phyloP scores from a whole-genome alignment of 2,888 invertebrate genomes.

The Apamea sordens region DNA sequence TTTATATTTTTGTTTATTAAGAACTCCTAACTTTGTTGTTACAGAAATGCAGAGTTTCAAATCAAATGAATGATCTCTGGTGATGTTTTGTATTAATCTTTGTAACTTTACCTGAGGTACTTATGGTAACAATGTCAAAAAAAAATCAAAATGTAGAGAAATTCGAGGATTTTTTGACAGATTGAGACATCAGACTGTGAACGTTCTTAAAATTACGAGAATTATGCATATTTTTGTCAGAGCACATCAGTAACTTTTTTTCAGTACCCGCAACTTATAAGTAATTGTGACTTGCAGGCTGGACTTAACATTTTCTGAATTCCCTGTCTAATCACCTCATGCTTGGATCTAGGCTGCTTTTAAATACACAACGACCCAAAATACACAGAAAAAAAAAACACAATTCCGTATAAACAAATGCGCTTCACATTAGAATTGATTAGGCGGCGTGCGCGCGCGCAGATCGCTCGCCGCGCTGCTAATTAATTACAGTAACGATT shows the following conservation, averaged over 20 bases:
- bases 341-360: background rate
- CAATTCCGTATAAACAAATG: slow-evolving; percentile 66
- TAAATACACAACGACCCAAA: background rate
- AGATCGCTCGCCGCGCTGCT: slow-evolving; percentile 73
- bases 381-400: background rate
- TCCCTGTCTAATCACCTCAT: background rate
- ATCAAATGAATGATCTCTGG: no score
- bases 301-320: background rate
- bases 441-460: slow-evolving; percentile 74
- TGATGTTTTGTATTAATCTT: no score
- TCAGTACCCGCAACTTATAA: background rate
- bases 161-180: no score
- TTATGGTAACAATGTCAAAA: no score
- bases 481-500: slow-evolving; percentile 81
- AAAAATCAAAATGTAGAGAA: no score
- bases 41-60: no score
- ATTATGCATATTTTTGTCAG: background rate
- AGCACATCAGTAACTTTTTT: background rate
- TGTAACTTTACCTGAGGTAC: no score
- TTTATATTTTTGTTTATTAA: background rate
- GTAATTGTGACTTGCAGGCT: background rate
- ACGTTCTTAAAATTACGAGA: no score
- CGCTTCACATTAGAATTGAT: slow-evolving; percentile 78
- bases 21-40: no score
- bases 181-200: no score